phyloP scores from a whole-genome alignment of 1,140 invertebrate genomes.

The Nomia melanderi region DNA sequence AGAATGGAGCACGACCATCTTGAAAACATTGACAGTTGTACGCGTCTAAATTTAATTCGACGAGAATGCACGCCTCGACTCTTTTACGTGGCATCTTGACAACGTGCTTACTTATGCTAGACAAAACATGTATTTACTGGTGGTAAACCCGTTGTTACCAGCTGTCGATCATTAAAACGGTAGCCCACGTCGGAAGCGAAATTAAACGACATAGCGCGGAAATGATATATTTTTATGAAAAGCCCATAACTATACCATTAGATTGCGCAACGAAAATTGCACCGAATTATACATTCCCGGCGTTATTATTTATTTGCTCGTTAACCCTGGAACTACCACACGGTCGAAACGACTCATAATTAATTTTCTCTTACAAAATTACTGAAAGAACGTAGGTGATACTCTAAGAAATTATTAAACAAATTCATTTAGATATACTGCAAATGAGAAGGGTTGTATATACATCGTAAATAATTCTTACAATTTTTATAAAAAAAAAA shows the following conservation, averaged over 20 bases:
- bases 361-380: no score
- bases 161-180: neutral
- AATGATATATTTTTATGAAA: neutral
- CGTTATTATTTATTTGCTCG: no score
- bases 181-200: neutral
- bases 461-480: no score
- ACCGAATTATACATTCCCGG: no score
- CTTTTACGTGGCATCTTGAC: neutral
- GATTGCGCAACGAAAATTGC: neutral
- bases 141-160: neutral
- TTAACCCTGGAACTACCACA: no score
- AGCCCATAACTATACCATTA: no score
- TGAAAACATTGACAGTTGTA: neutral
- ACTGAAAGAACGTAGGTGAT: no score
- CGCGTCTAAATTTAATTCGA: conserved; percentile 22
- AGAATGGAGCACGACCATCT: neutral
- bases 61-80: neutral
- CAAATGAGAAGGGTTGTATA: no score
- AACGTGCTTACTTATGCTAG: neutral
- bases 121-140: neutral
- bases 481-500: no score
- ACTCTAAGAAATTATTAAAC: no score
- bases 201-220: neutral
- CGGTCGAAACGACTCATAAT: no score
- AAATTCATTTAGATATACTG: no score